A percentile compares a stretch with the other conserved stretches of the same genome.
phyloP scores from a whole-genome alignment of 2,113 vertebrate species.

The Leptosomus discolor region DNA sequence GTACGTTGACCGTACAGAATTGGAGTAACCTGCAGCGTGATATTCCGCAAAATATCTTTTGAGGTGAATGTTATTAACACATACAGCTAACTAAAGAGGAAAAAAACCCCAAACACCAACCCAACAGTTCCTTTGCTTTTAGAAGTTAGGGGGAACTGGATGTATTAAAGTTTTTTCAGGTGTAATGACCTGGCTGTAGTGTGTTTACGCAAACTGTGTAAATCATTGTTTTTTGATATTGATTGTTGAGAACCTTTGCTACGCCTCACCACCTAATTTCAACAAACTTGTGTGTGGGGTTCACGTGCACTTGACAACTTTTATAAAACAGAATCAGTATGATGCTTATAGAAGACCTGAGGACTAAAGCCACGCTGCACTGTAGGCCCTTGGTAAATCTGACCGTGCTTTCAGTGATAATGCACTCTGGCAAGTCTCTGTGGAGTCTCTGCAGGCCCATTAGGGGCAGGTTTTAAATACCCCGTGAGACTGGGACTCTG shows the following conservation, averaged over 20 bases:
- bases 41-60: background rate
- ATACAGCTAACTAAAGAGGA: background rate
- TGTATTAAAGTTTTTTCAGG: background rate
- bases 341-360: background rate
- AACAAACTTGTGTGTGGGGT: background rate
- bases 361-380: background rate
- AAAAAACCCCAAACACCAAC: background rate
- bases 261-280: background rate
- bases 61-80: background rate
- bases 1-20: background rate
- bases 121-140: background rate
- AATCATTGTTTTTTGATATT: background rate
- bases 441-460: background rate
- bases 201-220: background rate
- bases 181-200: background rate
- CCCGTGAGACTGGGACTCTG: background rate
- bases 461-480: background rate
- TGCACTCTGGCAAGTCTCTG: rapidly evolving
- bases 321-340: background rate
- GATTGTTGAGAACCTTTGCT: background rate
- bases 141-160: background rate
- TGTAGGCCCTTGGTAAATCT: background rate
- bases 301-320: background rate
- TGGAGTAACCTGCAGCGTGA: background rate
- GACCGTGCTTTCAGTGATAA: background rate